These are phyloP conservation scores for Zonitis immaculata DNA, from an alignment of 2,888 invertebrate species.

Conservation along the genomic window DNA sequence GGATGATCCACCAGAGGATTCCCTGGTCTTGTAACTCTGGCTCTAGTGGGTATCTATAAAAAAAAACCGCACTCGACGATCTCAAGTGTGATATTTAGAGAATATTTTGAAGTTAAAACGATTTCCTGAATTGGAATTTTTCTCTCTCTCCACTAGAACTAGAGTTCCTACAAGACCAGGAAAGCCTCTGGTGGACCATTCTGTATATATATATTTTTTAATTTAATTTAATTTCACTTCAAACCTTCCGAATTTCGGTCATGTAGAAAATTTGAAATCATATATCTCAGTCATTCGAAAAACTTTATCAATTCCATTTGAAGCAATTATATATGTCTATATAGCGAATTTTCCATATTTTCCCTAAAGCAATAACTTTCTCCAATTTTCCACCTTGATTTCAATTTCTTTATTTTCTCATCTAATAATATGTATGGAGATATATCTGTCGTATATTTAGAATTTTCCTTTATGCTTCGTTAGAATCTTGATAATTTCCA, in stretches of 20 bases:
- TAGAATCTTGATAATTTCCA: too few relatives aligned
- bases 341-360: slow-evolving; percentile 13
- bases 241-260: background rate
- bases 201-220: too few relatives aligned
- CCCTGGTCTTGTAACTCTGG: too few relatives aligned
- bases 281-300: slow-evolving; percentile 1
- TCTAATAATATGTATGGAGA: too few relatives aligned
- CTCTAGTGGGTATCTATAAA: too few relatives aligned
- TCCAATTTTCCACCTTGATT: slow-evolving; percentile 12
- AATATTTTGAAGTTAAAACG: too few relatives aligned
- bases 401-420: background rate
- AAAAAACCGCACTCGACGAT: too few relatives aligned
- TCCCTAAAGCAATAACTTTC: slow-evolving; percentile 8
- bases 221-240: too few relatives aligned
- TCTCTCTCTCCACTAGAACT: background rate
- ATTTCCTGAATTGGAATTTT: background rate
- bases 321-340: slow-evolving; percentile 15
- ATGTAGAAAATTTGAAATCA: background rate
- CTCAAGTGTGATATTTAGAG: too few relatives aligned
- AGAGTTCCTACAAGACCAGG: too few relatives aligned
- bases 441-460: background rate
- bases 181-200: too few relatives aligned
- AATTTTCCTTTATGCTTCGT: background rate
- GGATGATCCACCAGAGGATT: too few relatives aligned
- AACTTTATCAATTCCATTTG: slow-evolving; percentile 7